Conservation (phyloP, 2,113 vertebrate genomes). For the Chaenocephalus aceratus region DNA sequence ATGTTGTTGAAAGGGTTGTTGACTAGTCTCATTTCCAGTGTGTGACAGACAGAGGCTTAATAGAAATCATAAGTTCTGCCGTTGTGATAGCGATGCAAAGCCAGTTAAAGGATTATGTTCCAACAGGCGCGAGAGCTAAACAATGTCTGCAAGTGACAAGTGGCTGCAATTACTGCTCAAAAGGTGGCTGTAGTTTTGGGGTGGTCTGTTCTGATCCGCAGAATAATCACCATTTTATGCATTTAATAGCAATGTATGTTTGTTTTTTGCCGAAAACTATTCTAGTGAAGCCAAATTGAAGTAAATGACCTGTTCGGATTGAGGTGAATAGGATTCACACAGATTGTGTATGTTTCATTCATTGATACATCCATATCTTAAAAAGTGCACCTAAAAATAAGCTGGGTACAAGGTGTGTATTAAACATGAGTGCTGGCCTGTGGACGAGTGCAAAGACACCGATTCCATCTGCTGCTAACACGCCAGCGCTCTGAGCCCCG, state of each 20-base stretch:
- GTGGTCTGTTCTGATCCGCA: not conserved
- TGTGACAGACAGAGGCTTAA: constrained; percentile 48
- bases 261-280: not conserved
- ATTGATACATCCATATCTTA: not conserved
- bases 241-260: not conserved
- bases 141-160: constrained; percentile 27
- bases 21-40: constrained; percentile 46
- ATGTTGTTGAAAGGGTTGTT: constrained; percentile 8
- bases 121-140: constrained; percentile 41
- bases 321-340: not conserved
- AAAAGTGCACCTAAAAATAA: not conserved
- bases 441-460: constrained; percentile 20
- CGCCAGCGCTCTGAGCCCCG: constrained; percentile 27
- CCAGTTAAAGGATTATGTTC: constrained; percentile 65
- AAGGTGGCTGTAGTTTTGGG: not conserved
- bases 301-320: not conserved
- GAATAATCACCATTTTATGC: not conserved
- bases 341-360: not conserved
- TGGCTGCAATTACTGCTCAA: constrained; percentile 5
- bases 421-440: constrained; percentile 25
- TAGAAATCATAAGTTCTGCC: constrained; percentile 48
- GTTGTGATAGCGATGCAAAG: constrained; percentile 59
- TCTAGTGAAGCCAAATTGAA: not conserved
- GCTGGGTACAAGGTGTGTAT: constrained; percentile 24
- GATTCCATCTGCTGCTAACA: constrained; percentile 31